These are phyloP conservation scores for Tetragnatha montana DNA, from an alignment of 2,888 invertebrate genomes.

Conservation along the genomic window DNA sequence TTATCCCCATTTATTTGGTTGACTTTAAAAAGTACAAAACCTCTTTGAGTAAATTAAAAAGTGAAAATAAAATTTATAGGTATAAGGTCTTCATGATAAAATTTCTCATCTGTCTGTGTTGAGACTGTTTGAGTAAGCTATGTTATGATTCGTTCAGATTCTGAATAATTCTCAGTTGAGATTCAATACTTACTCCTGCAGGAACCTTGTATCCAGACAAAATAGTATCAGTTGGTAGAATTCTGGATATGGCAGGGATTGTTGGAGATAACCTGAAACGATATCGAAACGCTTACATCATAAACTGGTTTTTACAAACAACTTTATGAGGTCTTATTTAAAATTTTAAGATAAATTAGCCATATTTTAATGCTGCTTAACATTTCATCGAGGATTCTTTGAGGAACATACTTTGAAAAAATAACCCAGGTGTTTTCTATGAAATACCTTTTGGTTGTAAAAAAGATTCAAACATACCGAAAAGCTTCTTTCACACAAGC, in stretches of 20 bases:
- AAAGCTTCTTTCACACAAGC: constrained; percentile 82
- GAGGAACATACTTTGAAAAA: too few species aligned
- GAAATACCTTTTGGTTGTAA: not conserved
- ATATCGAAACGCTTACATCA: not conserved
- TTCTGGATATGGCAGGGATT: constrained; percentile 68
- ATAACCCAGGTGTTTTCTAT: too few species aligned
- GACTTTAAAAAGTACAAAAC: too few species aligned
- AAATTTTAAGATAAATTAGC: not conserved
- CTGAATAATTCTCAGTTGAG: not conserved
- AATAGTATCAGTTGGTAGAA: constrained; percentile 73
- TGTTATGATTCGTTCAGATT: not conserved
- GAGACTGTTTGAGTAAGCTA: not conserved
- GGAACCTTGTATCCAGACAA: constrained; percentile 80
- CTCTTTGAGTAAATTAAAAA: too few species aligned
- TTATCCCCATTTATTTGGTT: too few species aligned
- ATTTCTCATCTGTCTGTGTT: too few species aligned
- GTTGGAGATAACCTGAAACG: constrained; percentile 69
- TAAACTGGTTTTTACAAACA: not conserved
- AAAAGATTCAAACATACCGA: constrained; percentile 74
- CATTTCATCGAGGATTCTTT: too few species aligned
- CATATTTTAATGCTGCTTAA: not conserved
- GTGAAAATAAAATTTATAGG: too few species aligned
- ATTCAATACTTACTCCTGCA: constrained; percentile 72
- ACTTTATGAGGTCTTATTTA: not conserved
- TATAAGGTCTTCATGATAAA: too few species aligned